Evolutionary conservation across 2,888 invertebrate genomes (phyloP), one percentile per base, ranked within the genome.

Genomic region (Epistrophe grossulariae): DNA sequence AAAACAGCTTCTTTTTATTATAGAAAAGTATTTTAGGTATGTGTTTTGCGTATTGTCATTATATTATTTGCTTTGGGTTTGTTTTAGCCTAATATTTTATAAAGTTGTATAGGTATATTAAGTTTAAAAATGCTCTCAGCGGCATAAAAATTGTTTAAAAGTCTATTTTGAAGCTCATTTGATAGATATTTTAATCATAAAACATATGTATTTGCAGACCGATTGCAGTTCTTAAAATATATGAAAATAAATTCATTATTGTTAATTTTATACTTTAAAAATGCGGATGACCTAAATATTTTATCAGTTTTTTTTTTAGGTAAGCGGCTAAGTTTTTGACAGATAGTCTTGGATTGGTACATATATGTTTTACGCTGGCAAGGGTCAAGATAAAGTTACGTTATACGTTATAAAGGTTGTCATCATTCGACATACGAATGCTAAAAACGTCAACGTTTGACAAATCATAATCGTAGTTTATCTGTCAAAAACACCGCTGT

Each of bases 141-240:
- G 45, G 80, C 45, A 68, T 50, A 70, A 43, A 55, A 64, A 70
- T 11, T 45, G 19, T 31, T 71, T 70, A 66, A 24, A 24, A 76
- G 79, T 80, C 59, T 77, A 48, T 77, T 77, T 59, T 45, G 62
- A 82, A 82, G 82, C 78, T 82, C 85, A 31, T 78, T 68, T 62
- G 38, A 64, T 59, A 35, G 38, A 64, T 59, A 35, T 45, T 84
- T 66, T 55, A n/a, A 60, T 77, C 48, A 50, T 52, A 55, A 24
- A 24, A 24, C 24, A 66, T n/a, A 24, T 10, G 48, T n/a, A 24
- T 19, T 66, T 35, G 31, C 17, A 66, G 68, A 28, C 50, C 68
- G 68, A 68, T 50, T 55, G 55, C 38, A 28, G 11, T 70, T 28
- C 40, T 40, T 52, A 19, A n/a, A 38, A 24, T 70, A 10, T 55